Evolutionary conservation across 2,888 invertebrate species (phyloP), one percentile per base, ranked within the genome.

Genomic region (Lasioglossum malachurum): DNA sequence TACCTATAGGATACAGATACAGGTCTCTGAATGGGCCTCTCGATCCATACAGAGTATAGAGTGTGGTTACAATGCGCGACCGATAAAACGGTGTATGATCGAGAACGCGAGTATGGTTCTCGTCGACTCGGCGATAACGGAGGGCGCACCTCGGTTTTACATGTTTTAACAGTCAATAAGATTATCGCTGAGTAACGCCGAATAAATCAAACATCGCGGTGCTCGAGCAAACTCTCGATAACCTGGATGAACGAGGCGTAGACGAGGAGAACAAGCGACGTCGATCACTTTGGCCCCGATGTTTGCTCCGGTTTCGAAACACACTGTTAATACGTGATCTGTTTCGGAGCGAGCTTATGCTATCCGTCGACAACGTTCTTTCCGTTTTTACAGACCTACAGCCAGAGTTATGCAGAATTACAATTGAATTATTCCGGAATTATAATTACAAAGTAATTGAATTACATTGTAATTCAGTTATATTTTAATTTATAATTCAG

Each of bases 111-210:
- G 69, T 57, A 83, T 76, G 82, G 46, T 35, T 53, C 74, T 16
- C 44, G 60, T 72, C 67, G 82, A 53, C 46, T n/a, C 71, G 41
- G 67, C 76, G 88, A 88, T 84, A 84, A 82, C 71, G 71, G 78
- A 87, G 84, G 88, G 88, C 91, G 85, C 92, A 87, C 92, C 93
- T 91, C 86, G 90, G 87, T 90, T 93, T 91, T 91, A 93, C 92
- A 92, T 92, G 87, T 91, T 89, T 85, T 90, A 89, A 93, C 90
- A 90, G 92, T 94, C 93, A 94, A 94, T 91, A 94, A 92, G 87
- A 93, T 93, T 92, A 94, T 94, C 94, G 80, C 79, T 84, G 91
- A 92, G 88, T 91, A 93, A 93, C 87, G 90, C 86, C 89, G 91
- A 92, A 93, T 93, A 94, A 94, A 93, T 94, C 94, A 94, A 93